Evolutionary conservation across 2,113 vertebrate genomes (phyloP), one percentile per base, ranked within the genome.

Genomic region (Mus pahari): DNA sequence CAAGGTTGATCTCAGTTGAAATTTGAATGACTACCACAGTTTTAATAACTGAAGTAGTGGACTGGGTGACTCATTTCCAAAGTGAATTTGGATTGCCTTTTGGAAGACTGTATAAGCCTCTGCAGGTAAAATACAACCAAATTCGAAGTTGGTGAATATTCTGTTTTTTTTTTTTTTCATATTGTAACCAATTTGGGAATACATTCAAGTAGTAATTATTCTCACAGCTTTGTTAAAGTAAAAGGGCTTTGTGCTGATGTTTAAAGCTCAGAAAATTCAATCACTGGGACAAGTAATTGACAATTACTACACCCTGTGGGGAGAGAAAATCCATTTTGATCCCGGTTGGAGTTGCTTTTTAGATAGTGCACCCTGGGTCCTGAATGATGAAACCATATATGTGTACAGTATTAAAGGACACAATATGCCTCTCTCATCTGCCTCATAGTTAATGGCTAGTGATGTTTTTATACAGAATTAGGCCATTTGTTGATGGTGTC

Each of bases 181-280:
- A 83, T 96, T 92, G 93, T 87, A 95, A 92, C 70, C 50, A 92
- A 90, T 92, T 89, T 93, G 95, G 58, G 78, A 96, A 92, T 58
- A 71, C 68, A 75, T 97, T 97, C 22, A 64, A 91, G 24, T 83
- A 48, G 84, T 89, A 92, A 95, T 97, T 95, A 97, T 84, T 68
- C 81, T 94, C 95, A 75, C 58, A 87, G 83, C 55, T 92, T 96
- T 92, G 89, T 92, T 86, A 70, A 96, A 94, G 94, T 90, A 68
- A 95, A 90, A 96, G 68, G n/a, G 77, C 62, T 74, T 78, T 91
- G 94, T 83, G 82, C 73, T 91, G 62, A 86, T 95, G 73, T 94
- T 96, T 97, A 96, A 98, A 96, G 55, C 93, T 96, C 83, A 90
- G 94, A 97, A 97, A 96, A 96, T 94, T 53, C 92, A 95, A 96